phyloP scores from a whole-genome alignment of 2,888 invertebrate species.

The Heliconius hortense region DNA sequence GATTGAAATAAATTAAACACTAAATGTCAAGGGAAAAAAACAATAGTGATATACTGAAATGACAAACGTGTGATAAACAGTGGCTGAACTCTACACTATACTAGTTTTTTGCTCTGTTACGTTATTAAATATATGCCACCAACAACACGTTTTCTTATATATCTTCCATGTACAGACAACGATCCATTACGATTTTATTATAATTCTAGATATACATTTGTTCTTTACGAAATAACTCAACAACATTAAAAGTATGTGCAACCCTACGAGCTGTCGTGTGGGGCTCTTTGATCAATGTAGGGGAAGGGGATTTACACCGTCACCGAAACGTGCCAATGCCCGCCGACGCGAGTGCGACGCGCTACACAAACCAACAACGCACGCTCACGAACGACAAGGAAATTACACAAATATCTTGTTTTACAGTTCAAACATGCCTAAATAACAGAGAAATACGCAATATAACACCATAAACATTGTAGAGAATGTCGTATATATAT shows the following conservation, averaged over 20 bases:
- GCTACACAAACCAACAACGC: slow-evolving; percentile 5
- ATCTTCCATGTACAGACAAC: no score
- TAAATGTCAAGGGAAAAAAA: no score
- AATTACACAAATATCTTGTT: slow-evolving; percentile 2
- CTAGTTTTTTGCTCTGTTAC: no score
- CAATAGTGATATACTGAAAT: no score
- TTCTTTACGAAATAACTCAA: background rate
- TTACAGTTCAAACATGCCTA: background rate
- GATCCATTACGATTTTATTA: no score
- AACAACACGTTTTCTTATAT: no score
- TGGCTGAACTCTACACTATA: no score
- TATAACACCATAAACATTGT: background rate
- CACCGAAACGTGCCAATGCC: slow-evolving; percentile 31
- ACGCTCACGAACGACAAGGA: slow-evolving; percentile 8
- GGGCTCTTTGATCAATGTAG: slow-evolving; percentile 36
- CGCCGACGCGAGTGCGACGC: slow-evolving; percentile 4
- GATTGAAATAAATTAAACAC: no score
- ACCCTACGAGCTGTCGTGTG: slow-evolving; percentile 19
- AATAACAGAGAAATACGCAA: background rate
- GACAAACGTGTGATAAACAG: no score
- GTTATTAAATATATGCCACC: no score
- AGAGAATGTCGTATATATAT: background rate
- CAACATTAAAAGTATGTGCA: slow-evolving; percentile 6
- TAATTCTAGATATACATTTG: no score
- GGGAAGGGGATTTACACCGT: slow-evolving; percentile 31